These are phyloP conservation scores for Plecturocebus donacophilus DNA, from an alignment of 2,113 vertebrate species.

Conservation along the genomic window DNA sequence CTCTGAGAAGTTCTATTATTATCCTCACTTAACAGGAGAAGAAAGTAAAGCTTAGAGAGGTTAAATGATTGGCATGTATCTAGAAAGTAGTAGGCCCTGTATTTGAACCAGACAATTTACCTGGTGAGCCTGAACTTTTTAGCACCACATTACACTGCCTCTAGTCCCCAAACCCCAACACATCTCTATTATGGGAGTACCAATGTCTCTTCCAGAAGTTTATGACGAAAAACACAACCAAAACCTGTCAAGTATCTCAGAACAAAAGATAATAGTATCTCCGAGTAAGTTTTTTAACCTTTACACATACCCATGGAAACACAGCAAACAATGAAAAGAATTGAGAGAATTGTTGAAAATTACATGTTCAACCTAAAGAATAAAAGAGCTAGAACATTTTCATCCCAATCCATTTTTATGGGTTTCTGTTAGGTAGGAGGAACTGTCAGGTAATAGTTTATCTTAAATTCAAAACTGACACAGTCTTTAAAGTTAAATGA, in stretches of 20 bases:
- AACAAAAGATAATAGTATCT: neutral
- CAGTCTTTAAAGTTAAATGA: constrained; percentile 60
- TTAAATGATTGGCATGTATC: neutral
- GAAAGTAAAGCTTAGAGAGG: neutral
- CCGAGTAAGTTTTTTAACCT: constrained; percentile 17
- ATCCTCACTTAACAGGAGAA: neutral
- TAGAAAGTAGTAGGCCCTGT: neutral
- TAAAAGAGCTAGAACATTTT: constrained; percentile 28
- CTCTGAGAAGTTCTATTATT: neutral
- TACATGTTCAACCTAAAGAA: constrained; percentile 51
- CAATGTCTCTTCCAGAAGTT: neutral
- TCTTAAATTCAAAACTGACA: constrained; percentile 59
- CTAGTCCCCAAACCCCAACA: neutral
- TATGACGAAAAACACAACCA: neutral
- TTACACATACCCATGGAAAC: neutral
- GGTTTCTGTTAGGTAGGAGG: constrained; percentile 31
- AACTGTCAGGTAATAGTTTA: constrained; percentile 52
- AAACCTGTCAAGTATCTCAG: neutral
- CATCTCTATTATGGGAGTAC: neutral
- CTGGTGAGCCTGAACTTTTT: neutral
- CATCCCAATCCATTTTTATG: constrained; percentile 21
- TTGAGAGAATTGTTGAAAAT: constrained; percentile 18
- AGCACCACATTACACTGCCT: neutral
- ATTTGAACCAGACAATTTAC: neutral
- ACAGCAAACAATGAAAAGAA: constrained; percentile 21